A percentile compares a stretch with the other conserved stretches of the same genome.
Evolutionary conservation across 2,113 vertebrate genomes (phyloP).

Genomic region (Phasianus colchicus): DNA sequence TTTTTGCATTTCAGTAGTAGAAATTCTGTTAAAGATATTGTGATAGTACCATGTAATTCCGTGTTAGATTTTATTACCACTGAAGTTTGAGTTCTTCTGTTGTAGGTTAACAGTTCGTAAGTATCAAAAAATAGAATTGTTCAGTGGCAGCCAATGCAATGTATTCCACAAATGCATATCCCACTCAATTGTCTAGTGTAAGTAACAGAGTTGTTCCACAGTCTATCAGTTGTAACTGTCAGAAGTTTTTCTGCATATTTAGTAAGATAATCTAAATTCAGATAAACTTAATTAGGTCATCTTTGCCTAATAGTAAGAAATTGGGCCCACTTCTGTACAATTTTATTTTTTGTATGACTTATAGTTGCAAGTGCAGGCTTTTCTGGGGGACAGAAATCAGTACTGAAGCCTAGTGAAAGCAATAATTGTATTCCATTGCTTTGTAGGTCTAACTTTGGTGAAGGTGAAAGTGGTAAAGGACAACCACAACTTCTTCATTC

Average conservation of each 20-base stretch:
- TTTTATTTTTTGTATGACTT: neutral
- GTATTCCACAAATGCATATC: neutral
- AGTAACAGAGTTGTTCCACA: neutral
- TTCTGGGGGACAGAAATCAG: neutral
- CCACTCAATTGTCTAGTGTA: neutral
- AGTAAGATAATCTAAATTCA: neutral
- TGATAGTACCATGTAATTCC: neutral
- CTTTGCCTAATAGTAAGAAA: neutral
- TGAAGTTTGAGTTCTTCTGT: neutral
- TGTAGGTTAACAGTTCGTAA: neutral
- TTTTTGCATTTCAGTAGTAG: neutral
- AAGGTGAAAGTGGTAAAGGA: slow-evolving; percentile 89
- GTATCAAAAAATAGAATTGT: neutral
- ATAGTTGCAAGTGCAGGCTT: neutral
- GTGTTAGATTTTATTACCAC: neutral
- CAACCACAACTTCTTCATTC: slow-evolving; percentile 88
- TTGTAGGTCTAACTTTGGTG: slow-evolving; percentile 83
- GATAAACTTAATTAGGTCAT: neutral
- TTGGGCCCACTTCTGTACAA: neutral
- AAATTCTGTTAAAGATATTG: neutral
- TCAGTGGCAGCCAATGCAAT: neutral
- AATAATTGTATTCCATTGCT: neutral
- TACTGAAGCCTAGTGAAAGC: neutral
- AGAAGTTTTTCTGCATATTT: neutral
- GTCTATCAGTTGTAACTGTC: neutral